Evolutionary conservation across 2,797 vertebrate genomes (phyloP).

Genomic region (Darevskia mixta): DNA sequence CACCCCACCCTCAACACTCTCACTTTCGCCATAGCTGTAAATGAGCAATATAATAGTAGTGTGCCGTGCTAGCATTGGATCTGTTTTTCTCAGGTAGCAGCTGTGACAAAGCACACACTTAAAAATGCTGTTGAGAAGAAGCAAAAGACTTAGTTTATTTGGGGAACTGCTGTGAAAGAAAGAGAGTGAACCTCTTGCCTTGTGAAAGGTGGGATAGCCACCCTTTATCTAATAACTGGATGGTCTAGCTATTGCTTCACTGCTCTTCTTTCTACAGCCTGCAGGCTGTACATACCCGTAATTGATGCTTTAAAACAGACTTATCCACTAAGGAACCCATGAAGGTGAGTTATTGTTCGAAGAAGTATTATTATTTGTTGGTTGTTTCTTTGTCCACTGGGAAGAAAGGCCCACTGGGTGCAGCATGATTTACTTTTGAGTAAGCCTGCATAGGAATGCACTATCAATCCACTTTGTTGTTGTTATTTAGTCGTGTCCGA

Average conservation of each 20-base stretch:
- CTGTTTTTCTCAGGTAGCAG: conserved; percentile 47
- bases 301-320: conserved; percentile 39
- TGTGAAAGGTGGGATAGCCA: conserved; percentile 21
- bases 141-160: conserved; percentile 46
- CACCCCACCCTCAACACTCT: not conserved
- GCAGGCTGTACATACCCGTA: conserved; percentile 20
- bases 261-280: conserved; percentile 41
- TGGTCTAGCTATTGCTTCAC: conserved; percentile 31
- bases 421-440: no score
- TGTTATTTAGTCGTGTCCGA: no score
- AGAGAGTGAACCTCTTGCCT: conserved; percentile 33
- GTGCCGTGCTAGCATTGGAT: conserved; percentile 20
- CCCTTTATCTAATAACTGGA: conserved; percentile 3
- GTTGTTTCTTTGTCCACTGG: not conserved
- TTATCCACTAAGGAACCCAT: conserved; percentile 34
- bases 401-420: no score
- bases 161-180: conserved; percentile 34
- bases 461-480: not conserved
- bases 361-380: not conserved
- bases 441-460: no score
- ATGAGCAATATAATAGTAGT: conserved; percentile 30
- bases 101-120: conserved; percentile 45
- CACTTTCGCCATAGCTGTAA: conserved; percentile 1
- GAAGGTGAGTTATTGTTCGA: conserved; percentile 7
- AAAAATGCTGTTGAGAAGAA: conserved; percentile 37